Percentiles rank a stretch among this genome's conserved stretches.
Conservation (phyloP, 1,140 invertebrate species). For the Zelostemma sp. region DNA sequence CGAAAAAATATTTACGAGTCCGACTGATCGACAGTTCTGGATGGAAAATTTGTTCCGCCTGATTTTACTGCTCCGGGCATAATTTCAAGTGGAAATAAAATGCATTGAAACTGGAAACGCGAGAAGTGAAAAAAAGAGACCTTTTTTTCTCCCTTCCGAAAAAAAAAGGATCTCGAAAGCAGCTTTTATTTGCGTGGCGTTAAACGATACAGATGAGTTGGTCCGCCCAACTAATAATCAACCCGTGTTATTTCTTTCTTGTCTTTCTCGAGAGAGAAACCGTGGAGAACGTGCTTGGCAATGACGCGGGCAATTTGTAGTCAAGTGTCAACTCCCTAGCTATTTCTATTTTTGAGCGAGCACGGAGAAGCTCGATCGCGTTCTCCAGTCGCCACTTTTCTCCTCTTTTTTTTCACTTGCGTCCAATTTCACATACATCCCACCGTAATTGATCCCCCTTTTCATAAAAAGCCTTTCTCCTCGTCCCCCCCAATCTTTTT, state of each 20-base stretch:
- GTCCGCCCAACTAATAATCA: constrained; percentile 41
- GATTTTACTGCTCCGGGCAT: not conserved
- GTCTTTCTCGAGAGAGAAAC: constrained; percentile 31
- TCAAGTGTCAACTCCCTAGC: constrained; percentile 63
- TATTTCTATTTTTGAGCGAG: constrained; percentile 67
- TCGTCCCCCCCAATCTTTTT: too few relatives aligned
- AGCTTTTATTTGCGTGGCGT: constrained; percentile 34
- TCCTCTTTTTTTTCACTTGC: constrained; percentile 7
- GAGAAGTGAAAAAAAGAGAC: too few relatives aligned
- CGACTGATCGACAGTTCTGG: constrained; percentile 1
- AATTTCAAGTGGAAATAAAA: too few relatives aligned
- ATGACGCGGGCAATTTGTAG: constrained; percentile 70
- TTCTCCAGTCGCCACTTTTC: constrained; percentile 22
- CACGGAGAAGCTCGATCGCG: constrained; percentile 17
- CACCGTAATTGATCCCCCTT: not conserved
- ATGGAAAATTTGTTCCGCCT: not conserved
- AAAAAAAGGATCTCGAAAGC: constrained; percentile 27
- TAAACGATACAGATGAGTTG: constrained; percentile 22
- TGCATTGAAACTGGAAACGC: too few relatives aligned
- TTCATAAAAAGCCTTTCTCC: too few relatives aligned
- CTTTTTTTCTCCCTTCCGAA: not conserved
- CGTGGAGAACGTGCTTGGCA: constrained; percentile 50
- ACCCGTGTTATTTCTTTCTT: constrained; percentile 44
- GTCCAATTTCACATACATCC: not conserved
- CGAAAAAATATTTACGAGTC: constrained; percentile 1